phyloP scores from a whole-genome alignment of 2,888 invertebrate genomes.

The Gymnocheta viridis region DNA sequence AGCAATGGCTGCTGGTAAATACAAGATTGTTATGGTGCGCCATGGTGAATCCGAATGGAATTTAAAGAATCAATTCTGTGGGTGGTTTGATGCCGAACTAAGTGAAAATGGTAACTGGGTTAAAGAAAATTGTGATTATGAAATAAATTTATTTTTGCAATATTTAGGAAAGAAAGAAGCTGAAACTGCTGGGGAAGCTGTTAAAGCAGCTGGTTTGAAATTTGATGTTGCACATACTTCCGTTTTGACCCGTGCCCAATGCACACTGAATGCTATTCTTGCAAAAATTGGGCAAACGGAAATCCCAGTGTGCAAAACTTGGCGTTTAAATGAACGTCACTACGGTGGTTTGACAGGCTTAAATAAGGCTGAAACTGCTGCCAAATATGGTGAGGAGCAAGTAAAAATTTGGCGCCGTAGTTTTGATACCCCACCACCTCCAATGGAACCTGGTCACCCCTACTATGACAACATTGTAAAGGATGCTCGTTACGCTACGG shows the following conservation, averaged over 20 bases:
- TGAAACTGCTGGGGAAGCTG: constrained; percentile 87
- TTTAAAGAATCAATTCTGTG: constrained; percentile 88
- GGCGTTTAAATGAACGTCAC: constrained; percentile 94
- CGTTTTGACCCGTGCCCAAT: constrained; percentile 90
- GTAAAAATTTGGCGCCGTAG: constrained; percentile 93
- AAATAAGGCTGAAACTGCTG: constrained; percentile 93
- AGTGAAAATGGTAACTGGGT: constrained; percentile 85
- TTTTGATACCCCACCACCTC: constrained; percentile 92
- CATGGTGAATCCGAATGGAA: constrained; percentile 91
- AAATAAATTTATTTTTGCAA: constrained; percentile 20
- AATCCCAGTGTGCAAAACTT: constrained; percentile 88
- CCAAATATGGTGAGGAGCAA: constrained; percentile 93
- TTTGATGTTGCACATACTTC: constrained; percentile 93
- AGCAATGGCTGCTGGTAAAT: constrained; percentile 83
- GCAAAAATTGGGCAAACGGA: constrained; percentile 87
- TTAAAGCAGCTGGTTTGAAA: constrained; percentile 88
- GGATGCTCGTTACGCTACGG: constrained; percentile 88
- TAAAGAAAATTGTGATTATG: constrained; percentile 40
- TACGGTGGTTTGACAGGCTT: constrained; percentile 94
- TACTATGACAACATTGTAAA: constrained; percentile 91
- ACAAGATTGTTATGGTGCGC: constrained; percentile 89
- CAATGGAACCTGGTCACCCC: constrained; percentile 90
- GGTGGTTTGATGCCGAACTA: constrained; percentile 88
- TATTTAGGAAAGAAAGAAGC: constrained; percentile 80
- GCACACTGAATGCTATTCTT: constrained; percentile 88